Conservation (phyloP, 2,888 invertebrate genomes). For the Drosophila lacicola region DNA sequence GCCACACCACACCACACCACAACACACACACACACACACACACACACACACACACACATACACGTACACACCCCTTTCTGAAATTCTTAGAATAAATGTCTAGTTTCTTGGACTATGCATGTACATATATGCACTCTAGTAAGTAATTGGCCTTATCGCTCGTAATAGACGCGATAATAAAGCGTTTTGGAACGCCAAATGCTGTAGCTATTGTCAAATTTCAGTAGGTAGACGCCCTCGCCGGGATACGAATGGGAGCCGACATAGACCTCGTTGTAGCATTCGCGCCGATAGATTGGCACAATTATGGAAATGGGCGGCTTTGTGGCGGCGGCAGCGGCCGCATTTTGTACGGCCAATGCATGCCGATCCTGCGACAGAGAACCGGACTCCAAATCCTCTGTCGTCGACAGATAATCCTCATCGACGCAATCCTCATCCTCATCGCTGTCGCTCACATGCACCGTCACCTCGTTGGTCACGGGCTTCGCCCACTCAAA, state of each 20-base stretch:
- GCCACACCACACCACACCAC: not conserved
- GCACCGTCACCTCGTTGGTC: slow-evolving; percentile 93
- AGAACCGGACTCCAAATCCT: slow-evolving; percentile 88
- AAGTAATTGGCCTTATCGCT: slow-evolving; percentile 86
- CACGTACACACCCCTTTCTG: not conserved
- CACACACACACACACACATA: slow-evolving; percentile 1
- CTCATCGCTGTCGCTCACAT: slow-evolving; percentile 97
- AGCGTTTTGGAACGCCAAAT: slow-evolving; percentile 99
- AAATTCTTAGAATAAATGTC: slow-evolving; percentile 9
- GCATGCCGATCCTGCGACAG: slow-evolving; percentile 75
- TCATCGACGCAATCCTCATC: slow-evolving; percentile 87
- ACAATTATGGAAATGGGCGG: slow-evolving; percentile 91
- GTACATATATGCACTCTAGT: slow-evolving; percentile 17
- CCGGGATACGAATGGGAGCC: slow-evolving; percentile 99
- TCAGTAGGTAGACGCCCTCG: slow-evolving; percentile 97
- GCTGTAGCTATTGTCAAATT: slow-evolving; percentile 99
- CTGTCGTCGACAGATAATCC: slow-evolving; percentile 84
- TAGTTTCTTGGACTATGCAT: slow-evolving; percentile 15
- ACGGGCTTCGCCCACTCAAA: slow-evolving; percentile 98
- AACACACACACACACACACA: slow-evolving; percentile 6
- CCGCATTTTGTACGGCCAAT: slow-evolving; percentile 49
- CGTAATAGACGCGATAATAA: slow-evolving; percentile 99
- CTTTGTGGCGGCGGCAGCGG: slow-evolving; percentile 57
- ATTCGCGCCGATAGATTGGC: slow-evolving; percentile 97
- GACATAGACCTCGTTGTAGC: slow-evolving; percentile 98